phyloP scores from a whole-genome alignment of 2,797 vertebrate species.

The Numenius phaeopus region DNA sequence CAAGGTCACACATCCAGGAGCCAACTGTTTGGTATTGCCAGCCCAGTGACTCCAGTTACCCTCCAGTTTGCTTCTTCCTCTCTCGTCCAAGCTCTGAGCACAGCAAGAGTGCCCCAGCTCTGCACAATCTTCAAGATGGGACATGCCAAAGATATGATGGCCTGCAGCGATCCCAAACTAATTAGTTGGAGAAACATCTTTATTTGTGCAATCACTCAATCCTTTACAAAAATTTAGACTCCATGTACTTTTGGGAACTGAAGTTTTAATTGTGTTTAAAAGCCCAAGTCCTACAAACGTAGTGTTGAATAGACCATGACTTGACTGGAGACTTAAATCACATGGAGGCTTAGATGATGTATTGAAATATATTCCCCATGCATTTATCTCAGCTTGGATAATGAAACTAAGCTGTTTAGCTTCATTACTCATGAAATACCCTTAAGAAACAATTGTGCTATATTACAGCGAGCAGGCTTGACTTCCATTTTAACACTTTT shows the following conservation, averaged over 20 bases:
- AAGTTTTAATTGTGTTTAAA: constrained; percentile 35
- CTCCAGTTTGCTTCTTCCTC: not conserved
- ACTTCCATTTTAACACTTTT: not conserved
- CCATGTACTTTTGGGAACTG: not conserved
- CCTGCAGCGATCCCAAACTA: not conserved
- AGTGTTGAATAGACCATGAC: not conserved
- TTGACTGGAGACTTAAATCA: constrained; percentile 26
- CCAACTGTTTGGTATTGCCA: not conserved
- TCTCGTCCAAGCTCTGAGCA: accelerated
- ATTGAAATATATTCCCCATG: constrained; percentile 44
- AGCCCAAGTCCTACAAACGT: not conserved
- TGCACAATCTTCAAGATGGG: not conserved
- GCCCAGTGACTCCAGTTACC: not conserved
- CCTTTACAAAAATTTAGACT: not conserved
- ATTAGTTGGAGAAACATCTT: not conserved
- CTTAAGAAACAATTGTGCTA: constrained; percentile 33
- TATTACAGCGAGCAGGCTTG: not conserved
- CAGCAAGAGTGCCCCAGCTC: not conserved
- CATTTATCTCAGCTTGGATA: constrained; percentile 49
- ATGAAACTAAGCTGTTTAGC: constrained; percentile 61
- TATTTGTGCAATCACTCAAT: not conserved
- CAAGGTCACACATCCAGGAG: not conserved
- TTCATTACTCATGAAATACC: constrained; percentile 43
- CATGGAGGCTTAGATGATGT: not conserved
- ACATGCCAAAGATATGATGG: not conserved